Conservation (phyloP, 23 tunicate genomes). For the Phallusia fumigata region DNA sequence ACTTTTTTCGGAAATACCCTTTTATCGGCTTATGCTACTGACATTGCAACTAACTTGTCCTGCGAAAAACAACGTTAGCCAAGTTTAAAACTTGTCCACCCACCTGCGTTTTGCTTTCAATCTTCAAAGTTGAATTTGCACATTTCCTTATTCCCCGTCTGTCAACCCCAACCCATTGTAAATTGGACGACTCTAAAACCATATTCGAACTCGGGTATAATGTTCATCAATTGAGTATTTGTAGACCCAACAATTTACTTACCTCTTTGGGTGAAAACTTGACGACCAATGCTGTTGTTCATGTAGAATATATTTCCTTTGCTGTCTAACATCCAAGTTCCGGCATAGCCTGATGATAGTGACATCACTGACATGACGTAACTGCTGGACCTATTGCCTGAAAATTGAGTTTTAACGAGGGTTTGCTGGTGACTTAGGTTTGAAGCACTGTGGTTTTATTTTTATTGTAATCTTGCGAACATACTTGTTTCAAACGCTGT, state of each 20-base stretch:
- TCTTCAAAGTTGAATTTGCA: neutral
- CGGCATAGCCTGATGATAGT: constrained; percentile 12
- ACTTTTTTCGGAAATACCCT: no score
- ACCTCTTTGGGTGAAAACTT: neutral
- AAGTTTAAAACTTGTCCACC: no score
- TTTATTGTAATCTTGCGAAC: no score
- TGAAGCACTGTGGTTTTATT: no score
- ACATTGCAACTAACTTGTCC: no score
- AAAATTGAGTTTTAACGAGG: neutral
- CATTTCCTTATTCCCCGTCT: neutral
- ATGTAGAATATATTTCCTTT: neutral
- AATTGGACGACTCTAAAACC: neutral
- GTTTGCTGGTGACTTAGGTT: no score
- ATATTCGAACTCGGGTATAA: no score
- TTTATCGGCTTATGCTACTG: no score
- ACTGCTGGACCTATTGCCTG: neutral
- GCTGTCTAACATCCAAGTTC: constrained; percentile 5
- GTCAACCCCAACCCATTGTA: neutral
- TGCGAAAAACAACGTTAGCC: no score
- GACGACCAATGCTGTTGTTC: constrained; percentile 1
- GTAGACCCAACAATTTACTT: neutral
- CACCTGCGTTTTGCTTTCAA: neutral
- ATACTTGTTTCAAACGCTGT: neutral
- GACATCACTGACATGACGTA: neutral
- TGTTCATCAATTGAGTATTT: no score